A percentile compares a stretch with the other conserved stretches of the same genome.
phyloP scores from a whole-genome alignment of 35 echinoderm and acorn worm genomes.

The Hemicentrotus pulcherrimus region DNA sequence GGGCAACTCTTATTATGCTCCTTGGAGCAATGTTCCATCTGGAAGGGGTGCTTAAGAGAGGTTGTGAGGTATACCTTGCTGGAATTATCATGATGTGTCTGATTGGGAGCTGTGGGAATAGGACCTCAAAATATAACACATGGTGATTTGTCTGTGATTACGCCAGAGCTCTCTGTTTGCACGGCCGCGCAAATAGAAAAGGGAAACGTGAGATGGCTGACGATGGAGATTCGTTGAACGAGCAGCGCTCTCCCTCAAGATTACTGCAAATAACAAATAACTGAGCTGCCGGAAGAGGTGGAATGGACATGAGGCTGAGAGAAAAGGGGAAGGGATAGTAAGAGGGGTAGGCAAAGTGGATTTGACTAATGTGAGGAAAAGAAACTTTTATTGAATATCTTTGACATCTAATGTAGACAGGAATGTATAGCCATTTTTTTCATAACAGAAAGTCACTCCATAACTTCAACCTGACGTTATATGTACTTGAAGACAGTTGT shows the following conservation, averaged over 20 bases:
- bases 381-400: constrained; percentile 7
- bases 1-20: not conserved
- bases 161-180: constrained; percentile 25
- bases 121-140: constrained; percentile 26
- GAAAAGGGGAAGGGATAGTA: not conserved
- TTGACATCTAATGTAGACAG: not conserved
- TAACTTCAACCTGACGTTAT: no score
- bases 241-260: constrained; percentile 26
- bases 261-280: constrained; percentile 39
- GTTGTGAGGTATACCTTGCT: not conserved
- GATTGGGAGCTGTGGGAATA: not conserved
- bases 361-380: not conserved
- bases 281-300: not conserved
- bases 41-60: not conserved
- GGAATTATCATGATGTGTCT: not conserved
- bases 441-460: no score
- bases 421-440: not conserved
- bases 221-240: constrained; percentile 1
- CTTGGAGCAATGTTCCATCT: not conserved
- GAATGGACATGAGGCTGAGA: not conserved
- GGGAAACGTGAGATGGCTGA: constrained; percentile 28
- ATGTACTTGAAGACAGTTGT: no score
- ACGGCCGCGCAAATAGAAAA: constrained; percentile 29
- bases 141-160: constrained; percentile 36
- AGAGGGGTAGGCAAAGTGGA: not conserved